Evolutionary conservation across 1,140 invertebrate genomes (phyloP).

Genomic region (Drosophila kurseongensis): DNA sequence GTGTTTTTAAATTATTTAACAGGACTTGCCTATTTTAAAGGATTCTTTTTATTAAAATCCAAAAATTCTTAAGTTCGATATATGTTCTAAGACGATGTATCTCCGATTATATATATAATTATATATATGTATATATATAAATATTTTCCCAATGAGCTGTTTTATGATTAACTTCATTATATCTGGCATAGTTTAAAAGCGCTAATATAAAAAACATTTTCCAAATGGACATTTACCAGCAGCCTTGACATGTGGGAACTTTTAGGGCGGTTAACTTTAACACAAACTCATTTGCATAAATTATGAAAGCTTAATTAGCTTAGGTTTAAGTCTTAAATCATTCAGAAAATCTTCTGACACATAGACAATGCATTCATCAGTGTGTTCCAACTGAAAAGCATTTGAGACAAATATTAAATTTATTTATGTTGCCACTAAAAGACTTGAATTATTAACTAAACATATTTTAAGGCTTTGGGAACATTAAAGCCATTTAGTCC

Average conservation of each 20-base stretch:
- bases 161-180: background rate
- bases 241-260: slow-evolving; percentile 37
- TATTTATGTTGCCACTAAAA: background rate
- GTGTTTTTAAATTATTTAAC: too few relatives aligned
- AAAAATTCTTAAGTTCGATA: too few relatives aligned
- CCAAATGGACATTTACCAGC: background rate
- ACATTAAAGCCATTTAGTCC: too few relatives aligned
- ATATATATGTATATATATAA: background rate
- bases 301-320: slow-evolving; percentile 11
- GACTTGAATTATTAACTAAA: background rate
- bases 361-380: background rate
- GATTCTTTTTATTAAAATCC: too few relatives aligned
- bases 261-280: background rate
- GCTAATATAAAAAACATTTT: background rate
- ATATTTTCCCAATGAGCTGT: too few relatives aligned
- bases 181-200: background rate
- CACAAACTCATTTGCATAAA: slow-evolving; percentile 19
- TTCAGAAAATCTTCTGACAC: slow-evolving; percentile 1
- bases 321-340: background rate
- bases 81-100: too few relatives aligned
- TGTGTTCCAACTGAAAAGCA: background rate
- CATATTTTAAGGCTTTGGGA: too few relatives aligned
- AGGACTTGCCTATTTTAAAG: too few relatives aligned
- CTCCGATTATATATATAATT: too few relatives aligned
- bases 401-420: background rate